Conservation (phyloP, 2,113 vertebrate species). For the Myiozetetes cayanensis region DNA sequence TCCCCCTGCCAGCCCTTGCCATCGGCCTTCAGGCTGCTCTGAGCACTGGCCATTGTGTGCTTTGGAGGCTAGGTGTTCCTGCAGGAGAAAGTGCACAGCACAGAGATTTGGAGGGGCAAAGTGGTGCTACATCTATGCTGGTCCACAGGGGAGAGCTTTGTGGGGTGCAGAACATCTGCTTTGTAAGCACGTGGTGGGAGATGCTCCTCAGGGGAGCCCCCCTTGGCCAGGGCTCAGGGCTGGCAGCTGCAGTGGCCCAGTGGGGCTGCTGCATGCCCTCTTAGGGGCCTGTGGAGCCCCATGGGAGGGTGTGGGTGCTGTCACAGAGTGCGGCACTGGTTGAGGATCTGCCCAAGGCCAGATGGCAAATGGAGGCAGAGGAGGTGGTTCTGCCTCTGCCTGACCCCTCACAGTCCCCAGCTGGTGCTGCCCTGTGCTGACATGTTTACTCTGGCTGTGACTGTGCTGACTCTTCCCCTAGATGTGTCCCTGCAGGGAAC, state of each 20-base stretch:
- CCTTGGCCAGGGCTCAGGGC: background rate
- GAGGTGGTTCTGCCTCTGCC: background rate
- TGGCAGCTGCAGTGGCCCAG: background rate
- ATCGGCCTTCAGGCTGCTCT: rapidly evolving
- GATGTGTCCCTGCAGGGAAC: background rate
- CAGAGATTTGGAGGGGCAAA: background rate
- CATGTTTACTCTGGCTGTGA: background rate
- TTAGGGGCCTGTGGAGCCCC: background rate
- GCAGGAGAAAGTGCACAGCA: background rate
- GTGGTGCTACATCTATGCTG: background rate
- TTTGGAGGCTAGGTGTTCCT: background rate
- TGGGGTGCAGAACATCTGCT: background rate
- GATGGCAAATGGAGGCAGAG: background rate
- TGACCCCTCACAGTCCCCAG: background rate
- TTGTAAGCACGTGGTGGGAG: background rate
- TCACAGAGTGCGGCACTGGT: rapidly evolving
- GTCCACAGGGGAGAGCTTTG: background rate
- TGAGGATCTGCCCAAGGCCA: background rate
- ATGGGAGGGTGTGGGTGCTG: background rate
- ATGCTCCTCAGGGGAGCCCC: background rate
- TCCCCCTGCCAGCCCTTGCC: rapidly evolving
- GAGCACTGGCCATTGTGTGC: rapidly evolving
- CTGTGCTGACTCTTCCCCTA: background rate
- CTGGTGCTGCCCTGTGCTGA: background rate
- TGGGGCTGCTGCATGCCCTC: background rate